Evolutionary conservation across 2,113 vertebrate species (phyloP), one percentile per base, ranked within the genome.

Genomic region (Pithys albifrons): DNA sequence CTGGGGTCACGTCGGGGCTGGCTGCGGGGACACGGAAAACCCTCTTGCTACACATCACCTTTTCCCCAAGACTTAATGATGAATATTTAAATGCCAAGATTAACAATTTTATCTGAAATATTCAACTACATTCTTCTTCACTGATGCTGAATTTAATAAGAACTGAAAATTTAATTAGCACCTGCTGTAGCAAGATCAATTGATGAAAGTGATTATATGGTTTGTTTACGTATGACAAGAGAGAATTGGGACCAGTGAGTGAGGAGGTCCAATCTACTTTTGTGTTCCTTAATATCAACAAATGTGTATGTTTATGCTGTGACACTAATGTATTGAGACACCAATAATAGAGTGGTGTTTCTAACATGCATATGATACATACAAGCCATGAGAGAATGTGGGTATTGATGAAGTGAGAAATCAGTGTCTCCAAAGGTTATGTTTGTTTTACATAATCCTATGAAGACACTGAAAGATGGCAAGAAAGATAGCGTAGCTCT

Each of bases 161-260:
- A 93, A 64, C 7, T 4, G 39, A 95, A 96, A 92, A 91, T 89
- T 86, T 91, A 96, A 95, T 95, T 93, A 93, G 45, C 57, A 80
- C 7, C 69, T 93, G 73, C 73, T 69, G 35, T 64, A 93, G 73
- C 83, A 95, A 35, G 73, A 93, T 92, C 91, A 92, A 71, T 74
- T 95, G 86, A 97, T 95, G 89, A 78, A 93, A 93, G 80, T 35
- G 48, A 93, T 96, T 95, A 92, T 89, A 92, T 75, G 94, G 86
- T 87, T 96, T 95, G 76, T 96, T 97, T 96, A 81, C 76, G 89
- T 85, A 87, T 58, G 95, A 96, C 94, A 87, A 71, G 88, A 79
- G 28, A 39, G 52, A 94, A 29, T 69, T 35, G 69, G 55, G 70
- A 43, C 4, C 70, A 25, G 65, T 96, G 95, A 97, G 81, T 91